These are phyloP conservation scores for Zaprionus nigranus DNA, from an alignment of 1,140 invertebrate genomes.

Conservation along the genomic window DNA sequence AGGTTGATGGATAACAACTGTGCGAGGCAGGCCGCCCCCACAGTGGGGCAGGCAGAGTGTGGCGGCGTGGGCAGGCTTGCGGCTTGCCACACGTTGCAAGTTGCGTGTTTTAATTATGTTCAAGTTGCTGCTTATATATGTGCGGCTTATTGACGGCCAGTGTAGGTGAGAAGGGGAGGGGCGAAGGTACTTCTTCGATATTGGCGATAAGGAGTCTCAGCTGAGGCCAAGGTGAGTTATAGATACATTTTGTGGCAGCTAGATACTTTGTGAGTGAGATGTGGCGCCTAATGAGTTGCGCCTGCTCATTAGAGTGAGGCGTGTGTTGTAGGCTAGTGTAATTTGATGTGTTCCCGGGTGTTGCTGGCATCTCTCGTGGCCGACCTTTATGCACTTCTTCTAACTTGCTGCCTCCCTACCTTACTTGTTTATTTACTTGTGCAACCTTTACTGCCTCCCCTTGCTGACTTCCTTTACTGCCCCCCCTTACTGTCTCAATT, in stretches of 20 bases:
- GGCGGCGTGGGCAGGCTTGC: background rate
- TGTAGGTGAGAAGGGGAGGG: background rate
- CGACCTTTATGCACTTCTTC: background rate
- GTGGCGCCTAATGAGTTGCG: too few relatives aligned
- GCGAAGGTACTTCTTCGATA: background rate
- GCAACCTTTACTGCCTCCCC: too few relatives aligned
- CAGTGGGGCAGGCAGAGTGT: background rate
- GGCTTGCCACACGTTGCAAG: constrained; percentile 3
- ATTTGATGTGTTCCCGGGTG: too few relatives aligned
- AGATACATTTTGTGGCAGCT: background rate
- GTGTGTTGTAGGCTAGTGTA: too few relatives aligned
- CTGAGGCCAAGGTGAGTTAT: background rate
- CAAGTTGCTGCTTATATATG: constrained; percentile 42
- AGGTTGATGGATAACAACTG: constrained; percentile 5
- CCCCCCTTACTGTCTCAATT: background rate
- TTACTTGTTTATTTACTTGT: background rate
- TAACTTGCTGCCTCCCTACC: background rate
- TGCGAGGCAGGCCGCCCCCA: background rate
- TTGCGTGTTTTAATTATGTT: constrained; percentile 49
- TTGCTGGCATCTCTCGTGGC: background rate
- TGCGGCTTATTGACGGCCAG: background rate
- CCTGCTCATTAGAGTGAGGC: too few relatives aligned
- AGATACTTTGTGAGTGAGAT: too few relatives aligned
- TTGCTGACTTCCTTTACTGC: too few relatives aligned
- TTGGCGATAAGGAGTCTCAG: background rate